phyloP scores from a whole-genome alignment of 2,113 vertebrate genomes.

The Tricholaema leucomelas region DNA sequence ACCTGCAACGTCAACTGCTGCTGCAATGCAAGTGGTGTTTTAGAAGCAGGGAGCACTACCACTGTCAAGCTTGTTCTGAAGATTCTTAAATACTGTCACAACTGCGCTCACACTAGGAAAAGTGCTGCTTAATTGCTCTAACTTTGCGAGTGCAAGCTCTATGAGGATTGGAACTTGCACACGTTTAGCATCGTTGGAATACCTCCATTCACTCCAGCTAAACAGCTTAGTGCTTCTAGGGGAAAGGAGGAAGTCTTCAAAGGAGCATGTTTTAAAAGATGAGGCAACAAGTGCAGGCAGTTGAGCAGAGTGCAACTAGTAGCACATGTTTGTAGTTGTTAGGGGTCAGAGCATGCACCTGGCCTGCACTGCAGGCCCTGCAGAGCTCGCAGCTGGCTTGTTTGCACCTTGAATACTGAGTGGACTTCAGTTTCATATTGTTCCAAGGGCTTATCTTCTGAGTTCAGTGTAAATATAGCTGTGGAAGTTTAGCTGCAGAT shows the following conservation, averaged over 20 bases:
- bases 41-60: background rate
- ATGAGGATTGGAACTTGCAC: background rate
- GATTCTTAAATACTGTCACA: background rate
- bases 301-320: background rate
- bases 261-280: background rate
- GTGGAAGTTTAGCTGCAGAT: background rate
- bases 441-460: background rate
- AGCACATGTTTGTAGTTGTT: background rate
- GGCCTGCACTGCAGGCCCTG: background rate
- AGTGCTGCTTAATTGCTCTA: background rate
- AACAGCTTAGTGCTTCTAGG: background rate
- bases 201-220: background rate
- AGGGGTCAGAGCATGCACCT: background rate
- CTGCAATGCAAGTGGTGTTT: background rate
- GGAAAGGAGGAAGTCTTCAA: background rate
- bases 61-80: background rate
- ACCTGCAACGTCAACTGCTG: background rate
- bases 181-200: background rate
- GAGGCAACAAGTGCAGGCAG: background rate
- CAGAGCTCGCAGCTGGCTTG: background rate
- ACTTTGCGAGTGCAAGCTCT: background rate
- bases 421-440: background rate
- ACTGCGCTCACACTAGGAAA: background rate
- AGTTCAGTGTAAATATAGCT: background rate
- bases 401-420: background rate